A percentile compares a stretch with the other conserved stretches of the same genome.
These are phyloP conservation scores for Kryptolebias ocellatus DNA, from an alignment of 2,797 vertebrate genomes.

Conservation along the genomic window DNA sequence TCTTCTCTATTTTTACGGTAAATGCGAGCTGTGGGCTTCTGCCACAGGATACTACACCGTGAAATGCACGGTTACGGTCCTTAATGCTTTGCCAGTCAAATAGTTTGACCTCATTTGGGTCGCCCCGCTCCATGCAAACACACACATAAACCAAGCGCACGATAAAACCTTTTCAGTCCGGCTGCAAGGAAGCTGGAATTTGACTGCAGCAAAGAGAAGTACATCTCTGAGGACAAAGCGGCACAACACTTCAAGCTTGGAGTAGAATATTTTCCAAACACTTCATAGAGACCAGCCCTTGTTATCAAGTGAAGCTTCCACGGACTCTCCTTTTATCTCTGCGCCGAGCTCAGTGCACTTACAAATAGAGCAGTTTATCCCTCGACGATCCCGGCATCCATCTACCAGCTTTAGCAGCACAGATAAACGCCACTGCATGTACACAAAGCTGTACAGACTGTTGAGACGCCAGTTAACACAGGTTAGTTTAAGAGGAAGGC, in stretches of 20 bases:
- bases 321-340: constrained; percentile 37
- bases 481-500: too few species aligned
- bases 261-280: constrained; percentile 45
- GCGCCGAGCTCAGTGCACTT: constrained; percentile 14
- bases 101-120: constrained; percentile 49
- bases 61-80: constrained; percentile 25
- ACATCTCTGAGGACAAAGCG: constrained; percentile 46
- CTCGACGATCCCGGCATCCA: not conserved
- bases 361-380: constrained; percentile 5
- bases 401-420: not conserved
- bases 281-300: constrained; percentile 31
- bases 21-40: constrained; percentile 18
- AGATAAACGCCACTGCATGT: not conserved
- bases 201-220: constrained; percentile 19
- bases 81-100: constrained; percentile 19
- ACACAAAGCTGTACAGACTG: too few species aligned
- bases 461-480: too few species aligned
- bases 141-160: constrained; percentile 21
- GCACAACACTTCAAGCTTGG: constrained; percentile 33
- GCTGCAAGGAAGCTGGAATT: constrained; percentile 37
- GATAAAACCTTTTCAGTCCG: constrained; percentile 32
- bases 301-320: constrained; percentile 29
- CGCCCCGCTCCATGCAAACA: not conserved
- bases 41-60: not conserved
- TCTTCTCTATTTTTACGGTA: constrained; percentile 33